phyloP scores from a whole-genome alignment of 1,140 invertebrate genomes.

The Nomia melanderi region DNA sequence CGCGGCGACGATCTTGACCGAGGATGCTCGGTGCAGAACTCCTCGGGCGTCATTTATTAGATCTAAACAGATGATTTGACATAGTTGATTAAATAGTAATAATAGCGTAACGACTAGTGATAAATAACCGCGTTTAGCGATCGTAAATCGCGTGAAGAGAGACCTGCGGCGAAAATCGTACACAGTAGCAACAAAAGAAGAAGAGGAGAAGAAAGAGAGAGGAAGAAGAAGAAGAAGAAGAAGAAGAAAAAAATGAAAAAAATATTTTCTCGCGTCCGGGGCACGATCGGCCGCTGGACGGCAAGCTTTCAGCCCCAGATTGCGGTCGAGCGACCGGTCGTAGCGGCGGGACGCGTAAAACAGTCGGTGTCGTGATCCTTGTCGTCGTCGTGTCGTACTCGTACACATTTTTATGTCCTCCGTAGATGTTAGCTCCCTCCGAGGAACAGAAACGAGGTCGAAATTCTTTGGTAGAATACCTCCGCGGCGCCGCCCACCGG shows the following conservation, averaged over 20 bases:
- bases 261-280: conserved; percentile 46
- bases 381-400: conserved; percentile 65
- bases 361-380: conserved; percentile 73
- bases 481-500: background rate
- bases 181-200: conserved; percentile 14
- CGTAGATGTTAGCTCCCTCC: conserved; percentile 43
- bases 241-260: conserved; percentile 25
- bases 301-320: conserved; percentile 26
- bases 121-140: conserved; percentile 32
- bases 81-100: conserved; percentile 30
- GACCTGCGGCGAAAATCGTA: conserved; percentile 9
- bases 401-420: conserved; percentile 60
- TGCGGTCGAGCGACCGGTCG: conserved; percentile 15
- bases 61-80: conserved; percentile 21
- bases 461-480: conserved; percentile 10
- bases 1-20: too few species aligned
- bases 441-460: conserved; percentile 4
- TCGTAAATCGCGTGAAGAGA: conserved; percentile 15
- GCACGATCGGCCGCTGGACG: background rate
- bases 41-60: conserved; percentile 31
- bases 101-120: conserved; percentile 41
- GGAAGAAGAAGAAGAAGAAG: too few species aligned
- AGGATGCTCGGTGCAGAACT: conserved; percentile 33
- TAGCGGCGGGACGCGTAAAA: conserved; percentile 33
- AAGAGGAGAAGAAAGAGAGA: too few species aligned